Base-by-base conservation (phyloP, 2,888 invertebrate genomes). In the Asteroscopus sphinx region DNA sequence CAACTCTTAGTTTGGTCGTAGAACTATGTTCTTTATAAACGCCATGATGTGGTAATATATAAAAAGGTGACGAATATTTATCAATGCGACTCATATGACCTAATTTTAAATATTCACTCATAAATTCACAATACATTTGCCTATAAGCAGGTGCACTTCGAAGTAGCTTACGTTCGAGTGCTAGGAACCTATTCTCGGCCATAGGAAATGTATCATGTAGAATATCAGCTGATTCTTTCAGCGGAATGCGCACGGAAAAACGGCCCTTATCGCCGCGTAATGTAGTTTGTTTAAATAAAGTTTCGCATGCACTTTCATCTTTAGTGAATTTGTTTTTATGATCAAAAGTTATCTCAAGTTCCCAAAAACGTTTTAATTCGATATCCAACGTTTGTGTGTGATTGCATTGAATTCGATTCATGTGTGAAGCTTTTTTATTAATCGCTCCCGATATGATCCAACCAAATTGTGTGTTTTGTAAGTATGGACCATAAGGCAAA, bases 111-210 rank as follows among this genome's bases (percentile, higher is more conserved):
- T 53, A 62, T 46, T 60, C 54, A 4, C 1, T 35, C 41, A 60
- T 60, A 51, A 60, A 60, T 5, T 46, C 37, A 12, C 1, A 11
- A 9, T 56, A 56, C 15, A 52, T 35, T 21, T 45, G 0, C 41
- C 15, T 60, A 48, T 53, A 57, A 0, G 7, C 15, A 9, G 53
- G 57, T 1, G 42, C 11, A 15, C 49, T 28, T 1, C 41, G 12
- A 8, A 33, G 8, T 16, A 65, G n/a, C 16, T 60, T 65, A 1
- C 53, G 48, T 49, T 66, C 55, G n/a, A 62, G 41, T 32, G 58
- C 12, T 0, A 52, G 21, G 26, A 66, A 66, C 26, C 66, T 8
- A n/a, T 49, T 51, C 15, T 58, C 0, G 0, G 66, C 66, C 33
- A 42, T 30, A 1, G 45, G n/a, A 15, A 33, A 57, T 11, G 60